Base-by-base conservation (phyloP, 2,797 vertebrate genomes). In the Taeniopygia guttata region DNA sequence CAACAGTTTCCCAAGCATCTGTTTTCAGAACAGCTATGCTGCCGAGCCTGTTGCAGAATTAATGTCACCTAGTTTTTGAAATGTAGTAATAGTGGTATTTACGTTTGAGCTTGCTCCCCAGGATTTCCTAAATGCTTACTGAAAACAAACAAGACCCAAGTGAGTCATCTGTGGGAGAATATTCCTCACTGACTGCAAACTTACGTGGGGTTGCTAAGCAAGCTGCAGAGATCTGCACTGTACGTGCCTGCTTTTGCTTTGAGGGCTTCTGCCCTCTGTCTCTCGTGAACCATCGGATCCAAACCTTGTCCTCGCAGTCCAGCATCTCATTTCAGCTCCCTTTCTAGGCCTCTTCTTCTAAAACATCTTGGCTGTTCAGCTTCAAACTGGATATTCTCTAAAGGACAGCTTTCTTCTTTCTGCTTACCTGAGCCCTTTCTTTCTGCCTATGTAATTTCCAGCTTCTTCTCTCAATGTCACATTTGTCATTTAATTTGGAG, bases 201-300 rank as follows among this genome's bases (percentile, higher is more conserved):
- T 36, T 70, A 18, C 2, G 1, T 18, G 42, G 32, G 5, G 13
- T 34, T 79, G 59, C 60, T 80, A 64, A 63, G 32, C 43, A 51
- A 76, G 51, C 32, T 67, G 16, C 36, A 40, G 46, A 34, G 54
- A 67, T 43, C 30, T 75, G 27, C 38, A 3, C 30, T n/a, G 17
- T 11, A 19, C 0, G 0, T 6, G 6, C 5, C 19, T 74, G 34
- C 5, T 1, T 67, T 77, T 86, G 42, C 19, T 76, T 58, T 38
- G 62, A 84, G 51, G 10, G 22, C 36, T 90, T 22, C 62, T 70
- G 34, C n/a, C 13, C 43, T 26, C 43, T 52, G 10, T n/a, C 26
- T 73, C 46, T 66, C 2, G 0, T 54, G 20, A 69, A 5, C 12
- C 34, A 26, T 36, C 0, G 0, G 19, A 9, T 73, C 13, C 34